Evolutionary conservation across 2,888 invertebrate species (phyloP), one percentile per base, ranked within the genome.

Genomic region (Linyphia triangularis): DNA sequence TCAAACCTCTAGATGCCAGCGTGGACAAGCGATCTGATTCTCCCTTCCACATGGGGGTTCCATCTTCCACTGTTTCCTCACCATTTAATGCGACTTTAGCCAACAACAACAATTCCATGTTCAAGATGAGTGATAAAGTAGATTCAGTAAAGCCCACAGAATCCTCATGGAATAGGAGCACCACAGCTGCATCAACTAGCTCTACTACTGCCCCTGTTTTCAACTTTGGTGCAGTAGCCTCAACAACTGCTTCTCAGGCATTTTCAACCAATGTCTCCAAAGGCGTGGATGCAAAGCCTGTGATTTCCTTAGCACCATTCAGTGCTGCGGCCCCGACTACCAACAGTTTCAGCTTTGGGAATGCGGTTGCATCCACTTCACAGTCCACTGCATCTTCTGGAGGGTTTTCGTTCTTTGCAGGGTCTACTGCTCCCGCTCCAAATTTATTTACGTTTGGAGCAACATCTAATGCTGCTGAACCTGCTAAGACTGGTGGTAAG

Each of bases 401-500:
- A 61, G 70, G 70, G 7, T 78, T 72, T 24, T 78, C 78, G 22
- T 85, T 85, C 30, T 78, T 63, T 79, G 30, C 81, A 26, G 40
- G 57, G 6, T 30, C 75, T 5, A 19, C 75, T 59, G 10, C 78
- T 10, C 40, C 22, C 6, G 22, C 22, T 9, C 13, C 63, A 10
- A 61, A 43, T n/a, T 10, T 61, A 10, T 86, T 85, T 16, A 61
- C 70, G 10, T 85, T 85, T 70, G 85, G 85, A 7, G 51, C 81
- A 37, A 37, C 73, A 59, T 40, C 82, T 3, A 85, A 26, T 61
- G 26, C 75, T 26, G 9, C 69, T 59, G 69, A 78, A 22, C 16
- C 33, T 24, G 28, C 78, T 43, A 85, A 77, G n/a, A 22, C 78
- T 43, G 70, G 78, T 28, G 85, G 85, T 85, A 70, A 85, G 63